These are phyloP conservation scores for Sigmodon hispidus DNA, from an alignment of 2,113 vertebrate genomes.

Conservation along the genomic window DNA sequence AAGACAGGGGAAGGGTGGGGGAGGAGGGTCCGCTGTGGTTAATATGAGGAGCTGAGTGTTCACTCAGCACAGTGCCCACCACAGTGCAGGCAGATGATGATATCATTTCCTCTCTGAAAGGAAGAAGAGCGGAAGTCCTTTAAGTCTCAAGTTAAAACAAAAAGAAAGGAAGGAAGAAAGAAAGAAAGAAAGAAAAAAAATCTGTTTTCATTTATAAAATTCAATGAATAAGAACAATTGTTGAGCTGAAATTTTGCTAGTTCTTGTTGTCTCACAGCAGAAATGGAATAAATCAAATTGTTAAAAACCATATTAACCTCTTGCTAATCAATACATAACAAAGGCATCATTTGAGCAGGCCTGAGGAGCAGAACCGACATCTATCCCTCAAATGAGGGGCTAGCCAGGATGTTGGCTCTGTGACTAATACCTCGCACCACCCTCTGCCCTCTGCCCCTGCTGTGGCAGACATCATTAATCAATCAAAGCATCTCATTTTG, in stretches of 20 bases:
- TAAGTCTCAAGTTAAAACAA: neutral
- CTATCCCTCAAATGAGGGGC: neutral
- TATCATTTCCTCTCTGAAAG: conserved; percentile 31
- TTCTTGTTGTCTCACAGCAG: conserved; percentile 15
- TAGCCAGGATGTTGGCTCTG: neutral
- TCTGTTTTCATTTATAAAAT: conserved; percentile 34
- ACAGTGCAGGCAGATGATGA: neutral
- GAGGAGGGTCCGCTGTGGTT: no score
- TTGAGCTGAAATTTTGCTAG: neutral
- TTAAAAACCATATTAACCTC: conserved; percentile 2
- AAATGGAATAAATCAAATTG: conserved; percentile 37
- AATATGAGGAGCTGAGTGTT: neutral
- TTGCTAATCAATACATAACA: conserved; percentile 51
- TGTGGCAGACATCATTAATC: conserved; percentile 60
- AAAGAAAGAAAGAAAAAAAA: no score
- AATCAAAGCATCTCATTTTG: neutral
- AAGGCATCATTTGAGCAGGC: conserved; percentile 10
- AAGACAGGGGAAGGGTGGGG: no score
- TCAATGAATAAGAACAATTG: conserved; percentile 21
- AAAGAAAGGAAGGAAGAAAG: no score
- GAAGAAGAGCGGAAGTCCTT: neutral
- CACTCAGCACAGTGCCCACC: neutral
- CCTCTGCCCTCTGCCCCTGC: no score
- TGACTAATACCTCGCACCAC: neutral
- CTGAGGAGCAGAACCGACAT: conserved; percentile 26